Evolutionary conservation across 1,140 invertebrate species (phyloP).

Genomic region (Semibalanus balanoides): DNA sequence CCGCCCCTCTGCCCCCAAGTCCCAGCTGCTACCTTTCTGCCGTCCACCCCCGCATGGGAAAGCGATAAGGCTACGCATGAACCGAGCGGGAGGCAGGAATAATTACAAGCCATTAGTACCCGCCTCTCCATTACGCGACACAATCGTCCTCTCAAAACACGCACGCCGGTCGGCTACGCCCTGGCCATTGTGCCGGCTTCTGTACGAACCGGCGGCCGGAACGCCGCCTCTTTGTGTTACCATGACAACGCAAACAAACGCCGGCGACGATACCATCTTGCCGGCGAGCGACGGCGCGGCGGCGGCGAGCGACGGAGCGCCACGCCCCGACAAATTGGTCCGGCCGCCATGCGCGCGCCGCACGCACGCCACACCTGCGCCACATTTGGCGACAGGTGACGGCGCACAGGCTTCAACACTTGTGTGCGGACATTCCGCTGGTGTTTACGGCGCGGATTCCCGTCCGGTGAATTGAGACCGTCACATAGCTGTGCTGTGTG

Average conservation of each 20-base stretch:
- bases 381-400: not conserved
- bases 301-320: too few species aligned
- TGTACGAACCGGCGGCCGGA: not conserved
- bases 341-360: too few species aligned
- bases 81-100: not conserved
- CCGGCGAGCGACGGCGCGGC: too few species aligned
- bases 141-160: not conserved
- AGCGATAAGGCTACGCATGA: too few species aligned
- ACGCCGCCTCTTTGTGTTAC: not conserved
- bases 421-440: not conserved
- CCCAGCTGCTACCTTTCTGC: too few species aligned
- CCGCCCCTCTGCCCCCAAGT: too few species aligned
- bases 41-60: too few species aligned
- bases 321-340: not conserved
- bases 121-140: not conserved
- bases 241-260: not conserved
- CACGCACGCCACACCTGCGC: not conserved
- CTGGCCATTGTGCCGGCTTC: not conserved
- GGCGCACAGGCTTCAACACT: too few species aligned
- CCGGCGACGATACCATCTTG: not conserved
- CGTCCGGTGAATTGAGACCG: too few species aligned
- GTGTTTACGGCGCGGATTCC: too few species aligned
- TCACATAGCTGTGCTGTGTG: too few species aligned
- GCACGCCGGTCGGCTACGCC: not conserved
- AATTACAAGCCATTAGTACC: not conserved